Percentiles rank a stretch among this genome's conserved stretches.
Conservation (phyloP, 2,888 invertebrate species). For the Myopa tessellatipennis region DNA sequence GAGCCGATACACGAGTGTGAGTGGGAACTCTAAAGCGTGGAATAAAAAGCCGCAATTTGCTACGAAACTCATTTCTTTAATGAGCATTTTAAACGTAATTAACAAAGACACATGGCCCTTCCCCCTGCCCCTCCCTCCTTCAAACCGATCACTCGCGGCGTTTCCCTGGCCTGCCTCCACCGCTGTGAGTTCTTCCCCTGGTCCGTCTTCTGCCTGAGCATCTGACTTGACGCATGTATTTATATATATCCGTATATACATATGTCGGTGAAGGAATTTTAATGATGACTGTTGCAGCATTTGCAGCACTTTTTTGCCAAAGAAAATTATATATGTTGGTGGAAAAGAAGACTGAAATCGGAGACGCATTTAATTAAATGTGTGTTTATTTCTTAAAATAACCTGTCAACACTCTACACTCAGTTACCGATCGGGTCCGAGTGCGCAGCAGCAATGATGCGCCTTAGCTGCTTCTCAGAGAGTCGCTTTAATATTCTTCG, state of each 20-base stretch:
- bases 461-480: no score
- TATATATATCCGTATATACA: constrained; percentile 44
- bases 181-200: constrained; percentile 2
- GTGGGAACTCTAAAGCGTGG: background rate
- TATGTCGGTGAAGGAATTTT: constrained; percentile 60
- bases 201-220: background rate
- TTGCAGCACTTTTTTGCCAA: constrained; percentile 22
- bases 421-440: background rate
- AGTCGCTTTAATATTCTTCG: no score
- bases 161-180: background rate
- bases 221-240: background rate
- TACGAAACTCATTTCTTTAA: constrained; percentile 50
- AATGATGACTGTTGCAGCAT: constrained; percentile 62
- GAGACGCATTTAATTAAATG: constrained; percentile 24
- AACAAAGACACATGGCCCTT: constrained; percentile 51
- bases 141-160: no score
- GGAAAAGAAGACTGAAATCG: background rate
- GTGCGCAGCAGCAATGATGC: background rate
- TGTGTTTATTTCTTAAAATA: constrained; percentile 19
- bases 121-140: background rate
- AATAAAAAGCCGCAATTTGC: constrained; percentile 45
- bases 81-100: constrained; percentile 54
- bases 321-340: background rate
- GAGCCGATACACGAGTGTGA: background rate
- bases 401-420: constrained; percentile 14